Conservation (phyloP, 1,140 invertebrate genomes). For the Philotrypesis tridentata region DNA sequence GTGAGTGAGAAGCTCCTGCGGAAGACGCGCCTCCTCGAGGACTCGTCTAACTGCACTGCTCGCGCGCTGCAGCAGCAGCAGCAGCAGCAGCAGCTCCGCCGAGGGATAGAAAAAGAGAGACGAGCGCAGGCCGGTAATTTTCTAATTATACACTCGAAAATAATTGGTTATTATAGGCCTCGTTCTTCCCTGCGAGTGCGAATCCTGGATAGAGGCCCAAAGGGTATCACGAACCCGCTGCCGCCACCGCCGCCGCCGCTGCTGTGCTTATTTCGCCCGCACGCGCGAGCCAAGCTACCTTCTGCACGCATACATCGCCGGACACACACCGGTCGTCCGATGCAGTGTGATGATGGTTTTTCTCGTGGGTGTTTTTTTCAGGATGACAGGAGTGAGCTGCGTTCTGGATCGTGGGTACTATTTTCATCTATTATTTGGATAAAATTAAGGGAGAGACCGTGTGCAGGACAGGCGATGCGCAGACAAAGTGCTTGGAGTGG, state of each 20-base stretch:
- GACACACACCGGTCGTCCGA: neutral
- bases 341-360: no score
- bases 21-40: neutral
- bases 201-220: slow-evolving; percentile 59
- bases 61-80: neutral
- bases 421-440: neutral
- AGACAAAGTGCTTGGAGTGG: no score
- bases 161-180: slow-evolving; percentile 71
- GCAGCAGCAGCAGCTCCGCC: no score
- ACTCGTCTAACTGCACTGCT: neutral
- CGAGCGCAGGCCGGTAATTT: slow-evolving; percentile 67
- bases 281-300: neutral
- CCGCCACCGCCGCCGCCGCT: no score
- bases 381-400: neutral
- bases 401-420: neutral
- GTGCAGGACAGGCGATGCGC: no score
- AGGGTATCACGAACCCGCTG: slow-evolving; percentile 67
- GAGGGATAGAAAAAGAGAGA: slow-evolving; percentile 57
- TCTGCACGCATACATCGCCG: neutral
- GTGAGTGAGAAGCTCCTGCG: neutral
- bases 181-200: slow-evolving; percentile 36
- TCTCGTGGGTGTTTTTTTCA: no score
- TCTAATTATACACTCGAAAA: slow-evolving; percentile 74
- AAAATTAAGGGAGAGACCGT: no score
- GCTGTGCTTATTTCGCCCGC: neutral